These are phyloP conservation scores for Myripristis jacobus DNA, from an alignment of 2,797 vertebrate species.

Conservation along the genomic window DNA sequence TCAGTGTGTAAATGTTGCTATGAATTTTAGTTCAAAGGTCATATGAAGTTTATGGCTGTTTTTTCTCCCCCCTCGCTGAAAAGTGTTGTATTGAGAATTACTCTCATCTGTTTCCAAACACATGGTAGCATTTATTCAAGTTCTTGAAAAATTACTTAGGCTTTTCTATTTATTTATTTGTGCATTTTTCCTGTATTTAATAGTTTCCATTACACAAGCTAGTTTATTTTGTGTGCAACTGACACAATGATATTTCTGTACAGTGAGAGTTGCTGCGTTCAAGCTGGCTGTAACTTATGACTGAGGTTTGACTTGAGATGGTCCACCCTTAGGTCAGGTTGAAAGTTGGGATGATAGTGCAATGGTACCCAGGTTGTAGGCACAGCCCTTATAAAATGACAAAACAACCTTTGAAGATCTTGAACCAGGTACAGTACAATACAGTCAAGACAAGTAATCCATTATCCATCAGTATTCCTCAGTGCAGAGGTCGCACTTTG, in stretches of 20 bases:
- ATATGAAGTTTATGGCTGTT: conserved; percentile 54
- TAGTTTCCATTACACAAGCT: conserved; percentile 76
- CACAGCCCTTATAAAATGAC: conserved; percentile 1
- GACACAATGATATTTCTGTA: conserved; percentile 27
- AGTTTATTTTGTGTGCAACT: conserved; percentile 48
- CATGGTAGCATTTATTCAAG: conserved; percentile 78
- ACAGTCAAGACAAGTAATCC: conserved; percentile 2
- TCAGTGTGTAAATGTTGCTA: conserved; percentile 25
- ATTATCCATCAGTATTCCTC: conserved; percentile 20
- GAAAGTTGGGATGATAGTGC: background rate
- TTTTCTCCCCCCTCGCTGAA: conserved; percentile 14
- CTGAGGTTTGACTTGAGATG: conserved; percentile 6
- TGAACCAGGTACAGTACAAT: conserved; percentile 8
- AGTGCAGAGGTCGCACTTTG: background rate
- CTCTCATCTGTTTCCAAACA: conserved; percentile 79
- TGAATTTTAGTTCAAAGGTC: conserved; percentile 64
- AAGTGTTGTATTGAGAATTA: conserved; percentile 64
- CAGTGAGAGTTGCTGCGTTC: conserved; percentile 36
- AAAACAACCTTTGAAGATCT: background rate
- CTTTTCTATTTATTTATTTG: conserved; percentile 78
- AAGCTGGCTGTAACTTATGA: conserved; percentile 10
- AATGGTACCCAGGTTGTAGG: background rate
- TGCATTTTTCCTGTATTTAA: conserved; percentile 67
- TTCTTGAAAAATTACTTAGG: conserved; percentile 74
- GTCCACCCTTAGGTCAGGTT: conserved; percentile 34